Base-by-base conservation (phyloP, 2,113 vertebrate genomes). In the Rhegmatorhina hoffmannsi region DNA sequence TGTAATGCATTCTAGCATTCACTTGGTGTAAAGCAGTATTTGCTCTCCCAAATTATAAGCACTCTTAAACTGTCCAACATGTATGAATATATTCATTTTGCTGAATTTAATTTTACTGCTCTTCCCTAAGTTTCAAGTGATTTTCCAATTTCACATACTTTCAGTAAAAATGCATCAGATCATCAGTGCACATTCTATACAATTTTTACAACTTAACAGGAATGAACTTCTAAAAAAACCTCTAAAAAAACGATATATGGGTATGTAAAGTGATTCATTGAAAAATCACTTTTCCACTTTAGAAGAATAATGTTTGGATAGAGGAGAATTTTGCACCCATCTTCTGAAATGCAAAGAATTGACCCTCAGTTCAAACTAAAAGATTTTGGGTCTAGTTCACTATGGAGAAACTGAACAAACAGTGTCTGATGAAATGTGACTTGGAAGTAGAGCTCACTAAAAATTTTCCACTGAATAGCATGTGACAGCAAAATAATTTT, bases 41-140 rank as follows among this genome's bases (percentile, higher is more conserved):
- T 92, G 64, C 72, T 87, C 74, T 96, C 80, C 25, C 74, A 92
- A 87, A 80, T 66, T 66, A 81, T 55, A 85, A 96, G 44, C 20
- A 47, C 84, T 83, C 72, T 92, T 62, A 91, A 96, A 86, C 76
- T 87, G 97, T 69, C 73, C 96, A 95, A 72, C 9, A 53, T 69
- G 55, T 69, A 96, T 74, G 58, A 76, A 91, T 7, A 78, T 5
- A 44, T 55, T 77, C 5, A 68, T 40, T 55, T 66, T 62, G 53
- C 40, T 72, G 67, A 58, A 84, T 18, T 66, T 53, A 66, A 83
- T 88, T 83, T 80, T 43, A 68, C 18, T 79, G 28, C 38, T 85
- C 13, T 84, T 70, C 36, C 60, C 21, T 16, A 81, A 59, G n/a
- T 58, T 79, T 74, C n/a, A 38, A 20, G 40, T 1, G 2, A 85